These are phyloP conservation scores for Papilio dardanus DNA, from an alignment of 1,140 invertebrate species.

Conservation along the genomic window DNA sequence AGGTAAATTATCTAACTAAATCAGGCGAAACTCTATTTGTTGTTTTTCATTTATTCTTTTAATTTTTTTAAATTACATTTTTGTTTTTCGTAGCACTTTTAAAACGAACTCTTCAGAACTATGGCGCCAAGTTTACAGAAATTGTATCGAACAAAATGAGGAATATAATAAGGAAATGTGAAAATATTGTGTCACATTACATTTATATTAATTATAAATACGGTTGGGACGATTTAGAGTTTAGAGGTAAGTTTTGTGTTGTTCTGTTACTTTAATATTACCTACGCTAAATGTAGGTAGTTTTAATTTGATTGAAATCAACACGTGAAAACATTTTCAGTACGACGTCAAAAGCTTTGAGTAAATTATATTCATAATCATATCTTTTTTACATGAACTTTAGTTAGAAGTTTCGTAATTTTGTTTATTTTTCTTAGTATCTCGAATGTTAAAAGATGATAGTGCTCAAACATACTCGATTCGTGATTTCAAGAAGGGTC, in stretches of 20 bases:
- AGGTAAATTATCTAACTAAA: not conserved
- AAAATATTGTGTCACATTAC: constrained; percentile 44
- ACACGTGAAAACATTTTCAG: no score
- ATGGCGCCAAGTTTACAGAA: constrained; percentile 36
- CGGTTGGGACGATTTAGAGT: constrained; percentile 38
- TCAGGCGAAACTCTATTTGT: not conserved
- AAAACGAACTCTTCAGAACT: constrained; percentile 42
- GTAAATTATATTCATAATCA: no score
- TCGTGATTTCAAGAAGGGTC: constrained; percentile 40
- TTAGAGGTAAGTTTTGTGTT: constrained; percentile 41
- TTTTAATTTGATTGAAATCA: no score
- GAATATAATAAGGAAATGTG: constrained; percentile 41
- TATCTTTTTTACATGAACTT: no score
- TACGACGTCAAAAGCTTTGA: no score
- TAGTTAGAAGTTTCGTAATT: not conserved
- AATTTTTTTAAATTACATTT: not conserved
- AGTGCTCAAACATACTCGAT: constrained; percentile 40
- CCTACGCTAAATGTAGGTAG: no score
- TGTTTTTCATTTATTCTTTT: not conserved
- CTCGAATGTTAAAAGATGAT: constrained; percentile 40
- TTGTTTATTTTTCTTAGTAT: constrained; percentile 39
- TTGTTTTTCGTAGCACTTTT: constrained; percentile 38
- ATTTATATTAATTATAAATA: constrained; percentile 39
- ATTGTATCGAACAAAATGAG: constrained; percentile 31
- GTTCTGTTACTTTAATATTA: not conserved